Evolutionary conservation across 2,888 invertebrate genomes (phyloP).

Genomic region (Thereva unica): DNA sequence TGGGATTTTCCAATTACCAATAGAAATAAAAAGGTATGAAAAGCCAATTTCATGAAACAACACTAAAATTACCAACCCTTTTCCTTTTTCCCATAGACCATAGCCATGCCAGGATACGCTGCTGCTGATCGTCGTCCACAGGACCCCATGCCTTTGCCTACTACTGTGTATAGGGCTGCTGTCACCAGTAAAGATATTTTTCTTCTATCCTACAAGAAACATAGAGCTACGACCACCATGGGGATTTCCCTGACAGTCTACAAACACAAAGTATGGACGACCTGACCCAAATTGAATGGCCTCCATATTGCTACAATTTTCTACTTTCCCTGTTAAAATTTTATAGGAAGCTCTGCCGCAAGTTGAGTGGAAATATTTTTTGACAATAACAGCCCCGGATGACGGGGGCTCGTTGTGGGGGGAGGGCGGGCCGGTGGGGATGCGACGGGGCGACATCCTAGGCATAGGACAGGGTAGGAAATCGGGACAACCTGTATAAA

Average conservation of each 20-base stretch:
- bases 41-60: slow-evolving; percentile 31
- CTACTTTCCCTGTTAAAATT: slow-evolving; percentile 32
- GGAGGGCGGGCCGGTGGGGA: too few species aligned
- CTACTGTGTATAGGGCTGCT: too few species aligned
- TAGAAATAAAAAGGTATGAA: slow-evolving; percentile 33
- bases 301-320: slow-evolving; percentile 34
- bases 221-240: too few species aligned
- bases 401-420: too few species aligned
- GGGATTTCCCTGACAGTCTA: slow-evolving; percentile 14
- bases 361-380: slow-evolving; percentile 33
- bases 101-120: too few species aligned
- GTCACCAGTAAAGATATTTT: too few species aligned
- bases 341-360: slow-evolving; percentile 27
- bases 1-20: slow-evolving; percentile 35
- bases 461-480: background rate
- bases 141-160: too few species aligned
- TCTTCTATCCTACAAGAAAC: too few species aligned
- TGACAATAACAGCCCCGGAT: slow-evolving; percentile 10
- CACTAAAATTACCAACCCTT: background rate
- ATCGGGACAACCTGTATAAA: slow-evolving; percentile 5
- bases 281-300: slow-evolving; percentile 35
- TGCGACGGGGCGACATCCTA: slow-evolving; percentile 1
- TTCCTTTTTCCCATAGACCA: too few species aligned
- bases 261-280: slow-evolving; percentile 33
- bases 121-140: too few species aligned